Evolutionary conservation across 2,797 vertebrate genomes (phyloP), one percentile per base, ranked within the genome.

Genomic region (Bovichtus variegatus): DNA sequence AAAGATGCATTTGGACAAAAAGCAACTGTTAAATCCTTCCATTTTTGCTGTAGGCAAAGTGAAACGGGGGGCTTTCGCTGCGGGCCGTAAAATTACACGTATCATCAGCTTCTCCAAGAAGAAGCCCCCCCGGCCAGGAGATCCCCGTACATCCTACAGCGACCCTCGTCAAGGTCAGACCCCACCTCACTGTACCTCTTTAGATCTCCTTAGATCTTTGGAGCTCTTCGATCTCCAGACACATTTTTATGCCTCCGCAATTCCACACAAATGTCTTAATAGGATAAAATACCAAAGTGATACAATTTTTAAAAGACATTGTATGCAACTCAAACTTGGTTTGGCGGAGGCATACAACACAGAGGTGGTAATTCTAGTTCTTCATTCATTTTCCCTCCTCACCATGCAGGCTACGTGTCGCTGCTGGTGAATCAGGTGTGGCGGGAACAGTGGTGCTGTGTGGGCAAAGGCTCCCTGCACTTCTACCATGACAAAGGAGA

Each of bases 101-200:
- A 99, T 99, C 90, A 99, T 99, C 91, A 97, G 96, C 87, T 99
- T 99, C 91, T 98, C 98, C 67, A 99, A 98, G 90, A 99, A 97
- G 91, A 99, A 99, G 86, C 86, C 95, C 0, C 93, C 94, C 5
- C 89, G 95, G 0, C 90, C 95, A 0, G 96, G 96, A 51, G 98
- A 96, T 44, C 84, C 90, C 0, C 96, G 92, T 47, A 91, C 87
- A 0, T 89, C 94, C 25, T 93, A 94, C 76, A 95, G 92, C 36
- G 94, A 98, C 85, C 98, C 97, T 0, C 96, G 97, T 75, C 97
- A 97, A 27, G 98, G 98, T 99, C 81, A 1, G 87, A 60, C 7
- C 27, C 6, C 1, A 0, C 2, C 51, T 71, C 16, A 2, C 8
- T 9, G 4, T 40, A 9, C 0, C n/a, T 49, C 21, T 18, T 25